Conservation (phyloP, 2,888 invertebrate species). For the Glaucopsyche alexis region DNA sequence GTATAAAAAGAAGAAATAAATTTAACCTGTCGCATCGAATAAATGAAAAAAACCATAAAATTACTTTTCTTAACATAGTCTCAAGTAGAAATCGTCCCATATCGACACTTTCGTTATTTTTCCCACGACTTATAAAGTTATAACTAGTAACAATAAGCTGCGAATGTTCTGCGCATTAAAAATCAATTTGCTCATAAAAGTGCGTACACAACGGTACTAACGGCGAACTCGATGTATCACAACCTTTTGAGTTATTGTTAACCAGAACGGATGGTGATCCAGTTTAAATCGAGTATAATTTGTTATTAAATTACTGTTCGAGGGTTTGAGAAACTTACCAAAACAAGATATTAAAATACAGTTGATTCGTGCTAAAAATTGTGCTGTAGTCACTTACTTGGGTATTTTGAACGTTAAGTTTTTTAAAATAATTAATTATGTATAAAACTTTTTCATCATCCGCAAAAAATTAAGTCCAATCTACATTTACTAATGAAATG, state of each 20-base stretch:
- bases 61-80: constrained; percentile 2
- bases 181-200: constrained; percentile 52
- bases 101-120: constrained; percentile 32
- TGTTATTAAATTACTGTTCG: constrained; percentile 22
- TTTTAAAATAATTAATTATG: no score
- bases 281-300: neutral
- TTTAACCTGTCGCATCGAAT: neutral
- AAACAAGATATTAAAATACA: neutral
- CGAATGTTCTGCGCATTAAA: constrained; percentile 50
- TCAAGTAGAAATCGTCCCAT: constrained; percentile 8
- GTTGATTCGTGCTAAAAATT: no score
- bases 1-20: no score
- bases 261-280: constrained; percentile 11
- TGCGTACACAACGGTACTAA: constrained; percentile 45
- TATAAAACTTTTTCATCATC: no score
- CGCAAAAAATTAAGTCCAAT: no score
- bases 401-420: no score
- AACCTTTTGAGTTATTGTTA: neutral
- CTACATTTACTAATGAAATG: no score
- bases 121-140: constrained; percentile 32
- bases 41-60: neutral
- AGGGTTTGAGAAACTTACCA: neutral
- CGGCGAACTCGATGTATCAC: neutral
- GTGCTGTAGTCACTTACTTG: no score
- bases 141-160: constrained; percentile 35